Evolutionary conservation across 2,797 vertebrate species (phyloP), one percentile per base, ranked within the genome.

Genomic region (Myotis planiceps): DNA sequence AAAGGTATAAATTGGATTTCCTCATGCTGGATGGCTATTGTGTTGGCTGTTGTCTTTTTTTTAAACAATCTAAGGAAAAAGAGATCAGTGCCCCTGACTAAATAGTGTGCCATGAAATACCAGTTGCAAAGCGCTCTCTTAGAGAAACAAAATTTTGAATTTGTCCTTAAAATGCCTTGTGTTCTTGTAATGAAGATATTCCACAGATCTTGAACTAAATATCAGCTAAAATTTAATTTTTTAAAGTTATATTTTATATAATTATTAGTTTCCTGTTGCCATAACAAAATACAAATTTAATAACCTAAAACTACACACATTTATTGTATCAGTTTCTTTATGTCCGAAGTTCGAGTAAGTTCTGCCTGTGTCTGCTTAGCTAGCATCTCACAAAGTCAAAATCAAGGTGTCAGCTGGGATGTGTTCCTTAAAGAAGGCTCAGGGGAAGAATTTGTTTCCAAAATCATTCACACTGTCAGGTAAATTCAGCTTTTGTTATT

Each of bases 161-260:
- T 96, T 92, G 23, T 71, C n/a, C n/a, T 29, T 87, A 9, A 82
- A 25, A 32, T 68, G 29, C 18, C 74, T 66, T 92, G 19, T 58
- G 88, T 80, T 68, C 32, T 88, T 84, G 10, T 49, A 66, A 66
- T 84, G n/a, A 79, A 88, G 55, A 75, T 34, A 60, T 74, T 88
- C 85, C 27, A 68, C 6, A 80, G 47, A 47, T 80, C 58, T 63
- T 88, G 65, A 88, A 51, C 47, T 25, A n/a, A 25, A 21, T 34
- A 47, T 88, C 55, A 88, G 29, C 29, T 74, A n/a, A 66, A 71
- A 72, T 94, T 75, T 84, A 65, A 49, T 65, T 79, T 81, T 96
- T 84, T 18, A 53, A 45, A 42, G 15, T 39, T 82, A 13, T 80
- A 49, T 42, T 47, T 47, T 83, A 13, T 16, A 18, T 47, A 89